Base-by-base conservation (phyloP, 2,888 invertebrate species). In the Drosophila buzzatii region DNA sequence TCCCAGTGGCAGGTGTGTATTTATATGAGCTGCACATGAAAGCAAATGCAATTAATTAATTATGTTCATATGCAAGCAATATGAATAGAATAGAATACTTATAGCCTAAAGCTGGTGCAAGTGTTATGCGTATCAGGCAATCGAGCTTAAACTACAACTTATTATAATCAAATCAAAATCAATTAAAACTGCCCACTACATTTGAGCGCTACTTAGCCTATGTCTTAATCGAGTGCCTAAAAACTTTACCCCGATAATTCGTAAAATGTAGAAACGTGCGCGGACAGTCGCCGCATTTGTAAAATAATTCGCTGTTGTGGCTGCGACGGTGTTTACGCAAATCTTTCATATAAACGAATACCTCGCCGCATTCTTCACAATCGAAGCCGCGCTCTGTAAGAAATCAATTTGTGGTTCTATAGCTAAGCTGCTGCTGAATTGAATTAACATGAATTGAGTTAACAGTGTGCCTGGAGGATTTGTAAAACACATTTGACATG, bases 321-420 rank as follows among this genome's bases (percentile, higher is more conserved):
- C 66, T 84, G 72, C 90, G 91, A 41, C 86, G 85, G 75, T 91
- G 90, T 70, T 90, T 89, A 65, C 88, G 91, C 60, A 89, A 78
- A 55, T 91, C 90, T 88, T 79, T 85, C 44, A 76, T 75, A 73
- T 81, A 79, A 47, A 62, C 72, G 77, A 91, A 91, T 49, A 73
- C 62, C 56, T 70, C 69, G 59, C 81, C 77, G 77, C 91, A 91
- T 63, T 82, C 79, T 56, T 88, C 83, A 75, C 91, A 91, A 70
- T 86, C 78, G 77, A 86, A 83, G 44, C 76, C 81, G 42, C 70
- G 70, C 68, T 83, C 91, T 91, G 91, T 35, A 91, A 90, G 53
- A 81, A 58, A 78, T 59, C 49, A 77, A 78, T 75, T 67, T 49
- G 12, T 27, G 20, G 14, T 31, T 71, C 56, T 85, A 71, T 87